Conservation (phyloP, 2,113 vertebrate species). For the Tachuris rubrigastra region DNA sequence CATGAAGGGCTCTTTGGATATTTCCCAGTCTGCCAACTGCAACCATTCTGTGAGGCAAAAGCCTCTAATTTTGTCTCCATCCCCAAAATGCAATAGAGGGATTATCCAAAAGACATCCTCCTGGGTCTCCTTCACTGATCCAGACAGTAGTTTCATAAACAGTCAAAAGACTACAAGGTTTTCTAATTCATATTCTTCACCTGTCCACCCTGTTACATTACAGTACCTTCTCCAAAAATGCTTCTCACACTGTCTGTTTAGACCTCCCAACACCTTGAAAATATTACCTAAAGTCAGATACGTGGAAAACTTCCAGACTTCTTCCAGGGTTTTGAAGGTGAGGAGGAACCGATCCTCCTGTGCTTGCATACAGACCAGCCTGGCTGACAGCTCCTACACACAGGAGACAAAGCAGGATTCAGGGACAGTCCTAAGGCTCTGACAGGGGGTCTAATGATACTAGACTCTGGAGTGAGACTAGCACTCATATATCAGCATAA, state of each 20-base stretch:
- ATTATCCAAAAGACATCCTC: neutral
- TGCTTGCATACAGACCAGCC: constrained; percentile 87
- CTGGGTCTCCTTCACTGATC: neutral
- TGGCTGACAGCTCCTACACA: constrained; percentile 90
- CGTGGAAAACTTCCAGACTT: constrained; percentile 98
- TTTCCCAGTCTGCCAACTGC: neutral
- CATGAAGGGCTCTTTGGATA: neutral
- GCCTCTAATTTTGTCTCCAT: neutral
- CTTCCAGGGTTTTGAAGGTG: constrained; percentile 95
- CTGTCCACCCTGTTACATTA: neutral
- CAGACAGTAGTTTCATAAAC: neutral
- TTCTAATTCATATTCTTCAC: neutral
- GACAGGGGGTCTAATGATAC: neutral
- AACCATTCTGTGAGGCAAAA: neutral
- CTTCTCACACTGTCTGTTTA: neutral
- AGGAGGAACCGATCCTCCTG: constrained; percentile 88
- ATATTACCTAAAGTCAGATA: constrained; percentile 88
- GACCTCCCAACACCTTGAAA: neutral
- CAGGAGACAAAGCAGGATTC: neutral
- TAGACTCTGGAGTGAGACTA: neutral
- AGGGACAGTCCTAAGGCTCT: neutral
- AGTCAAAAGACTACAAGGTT: neutral
- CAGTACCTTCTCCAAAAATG: neutral
- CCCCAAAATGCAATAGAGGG: neutral
- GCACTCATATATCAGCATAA: neutral